phyloP scores from a whole-genome alignment of 2,888 invertebrate genomes.

The Xanthorhoe designata region DNA sequence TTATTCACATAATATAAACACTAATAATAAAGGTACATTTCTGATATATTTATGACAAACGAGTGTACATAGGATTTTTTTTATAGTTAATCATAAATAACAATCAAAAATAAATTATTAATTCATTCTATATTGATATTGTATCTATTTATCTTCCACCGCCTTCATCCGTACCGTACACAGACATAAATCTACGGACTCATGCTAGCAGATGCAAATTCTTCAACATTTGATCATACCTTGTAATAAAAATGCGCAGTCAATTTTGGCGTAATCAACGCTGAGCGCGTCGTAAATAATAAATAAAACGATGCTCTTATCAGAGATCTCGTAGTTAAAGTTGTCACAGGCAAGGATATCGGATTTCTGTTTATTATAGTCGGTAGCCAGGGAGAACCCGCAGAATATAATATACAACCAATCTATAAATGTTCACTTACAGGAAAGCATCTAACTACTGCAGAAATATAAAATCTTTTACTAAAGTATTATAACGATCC shows the following conservation, averaged over 20 bases:
- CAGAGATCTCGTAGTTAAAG: constrained; percentile 73
- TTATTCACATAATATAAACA: no score
- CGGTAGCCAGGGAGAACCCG: constrained; percentile 68
- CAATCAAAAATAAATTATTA: no score
- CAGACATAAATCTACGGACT: neutral
- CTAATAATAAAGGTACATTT: no score
- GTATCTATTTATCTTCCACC: no score
- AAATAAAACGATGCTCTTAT: constrained; percentile 71
- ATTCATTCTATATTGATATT: no score
- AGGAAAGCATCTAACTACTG: neutral
- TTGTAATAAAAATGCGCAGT: constrained; percentile 45
- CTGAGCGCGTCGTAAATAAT: constrained; percentile 72
- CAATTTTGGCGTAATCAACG: constrained; percentile 68
- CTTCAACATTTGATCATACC: constrained; percentile 1
- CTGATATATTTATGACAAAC: no score
- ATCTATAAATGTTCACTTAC: neutral
- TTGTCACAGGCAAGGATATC: constrained; percentile 72
- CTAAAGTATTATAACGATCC: neutral
- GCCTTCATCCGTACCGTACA: no score
- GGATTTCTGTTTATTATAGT: constrained; percentile 80
- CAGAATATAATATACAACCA: constrained; percentile 18
- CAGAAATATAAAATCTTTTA: neutral
- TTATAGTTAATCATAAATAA: no score
- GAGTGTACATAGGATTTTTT: no score
- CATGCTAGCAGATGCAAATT: constrained; percentile 9